A percentile compares a stretch with the other conserved stretches of the same genome.
Evolutionary conservation across 64 coral and sea anemone species (phyloP).

Genomic region (Montipora foliosa): DNA sequence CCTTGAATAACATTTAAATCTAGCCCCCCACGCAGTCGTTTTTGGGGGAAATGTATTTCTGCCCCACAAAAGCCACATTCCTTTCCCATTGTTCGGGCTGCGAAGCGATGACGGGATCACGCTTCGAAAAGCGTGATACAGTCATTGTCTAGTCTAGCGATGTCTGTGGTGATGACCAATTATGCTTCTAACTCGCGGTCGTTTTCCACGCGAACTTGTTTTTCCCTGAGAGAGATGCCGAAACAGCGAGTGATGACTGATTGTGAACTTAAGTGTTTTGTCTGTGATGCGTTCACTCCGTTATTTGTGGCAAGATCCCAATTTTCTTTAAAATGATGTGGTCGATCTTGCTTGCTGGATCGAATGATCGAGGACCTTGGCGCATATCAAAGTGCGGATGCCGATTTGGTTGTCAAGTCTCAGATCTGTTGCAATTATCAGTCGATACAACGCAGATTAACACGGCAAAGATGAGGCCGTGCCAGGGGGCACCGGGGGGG

Average conservation of each 20-base stretch:
- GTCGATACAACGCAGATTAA: too few relatives aligned
- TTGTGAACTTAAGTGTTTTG: slow-evolving; percentile 2
- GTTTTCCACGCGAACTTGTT: slow-evolving; percentile 24
- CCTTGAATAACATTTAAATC: too few relatives aligned
- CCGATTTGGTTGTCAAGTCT: background rate
- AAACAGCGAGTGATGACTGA: background rate
- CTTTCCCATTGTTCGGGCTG: slow-evolving; percentile 41
- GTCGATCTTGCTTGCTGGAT: background rate
- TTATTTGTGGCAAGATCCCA: background rate
- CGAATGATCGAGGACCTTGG: background rate
- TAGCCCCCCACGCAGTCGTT: background rate
- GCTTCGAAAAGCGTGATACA: slow-evolving; percentile 11
- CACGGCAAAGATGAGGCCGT: too few relatives aligned
- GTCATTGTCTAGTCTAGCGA: slow-evolving; percentile 15
- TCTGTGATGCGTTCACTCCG: background rate
- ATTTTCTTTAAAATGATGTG: background rate
- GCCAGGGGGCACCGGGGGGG: too few relatives aligned
- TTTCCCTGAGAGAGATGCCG: background rate
- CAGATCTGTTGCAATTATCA: background rate
- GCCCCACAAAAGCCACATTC: slow-evolving; percentile 50
- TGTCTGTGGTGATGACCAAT: slow-evolving; percentile 11
- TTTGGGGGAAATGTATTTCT: too few relatives aligned
- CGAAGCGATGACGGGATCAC: background rate
- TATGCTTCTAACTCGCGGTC: background rate
- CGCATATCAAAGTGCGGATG: background rate